A percentile compares a stretch with the other conserved stretches of the same genome.
These are phyloP conservation scores for Apus apus DNA, from an alignment of 2,113 vertebrate species.

Conservation along the genomic window DNA sequence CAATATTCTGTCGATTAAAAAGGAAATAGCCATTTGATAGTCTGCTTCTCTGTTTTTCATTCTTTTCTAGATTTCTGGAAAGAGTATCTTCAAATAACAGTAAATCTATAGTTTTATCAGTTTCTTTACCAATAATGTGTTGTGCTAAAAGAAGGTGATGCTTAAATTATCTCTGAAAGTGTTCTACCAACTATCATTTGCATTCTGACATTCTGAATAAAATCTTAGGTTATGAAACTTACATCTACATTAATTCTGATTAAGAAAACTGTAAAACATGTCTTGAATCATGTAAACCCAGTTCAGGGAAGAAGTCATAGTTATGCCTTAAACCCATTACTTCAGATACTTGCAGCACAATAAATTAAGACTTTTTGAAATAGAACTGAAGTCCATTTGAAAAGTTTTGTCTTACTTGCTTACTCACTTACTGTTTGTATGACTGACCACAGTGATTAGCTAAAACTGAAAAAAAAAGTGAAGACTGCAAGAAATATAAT, in stretches of 20 bases:
- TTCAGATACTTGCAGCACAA: background rate
- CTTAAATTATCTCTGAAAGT: background rate
- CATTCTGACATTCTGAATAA: background rate
- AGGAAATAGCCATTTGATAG: background rate
- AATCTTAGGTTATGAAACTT: background rate
- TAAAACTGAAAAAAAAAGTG: background rate
- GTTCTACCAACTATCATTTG: background rate
- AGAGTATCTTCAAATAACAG: background rate
- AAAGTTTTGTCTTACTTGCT: background rate
- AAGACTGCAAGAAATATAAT: background rate
- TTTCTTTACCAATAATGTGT: background rate
- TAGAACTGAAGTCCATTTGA: background rate
- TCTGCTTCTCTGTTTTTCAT: background rate
- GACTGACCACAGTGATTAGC: background rate
- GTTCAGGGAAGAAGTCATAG: background rate
- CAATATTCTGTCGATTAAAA: background rate
- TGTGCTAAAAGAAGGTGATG: background rate
- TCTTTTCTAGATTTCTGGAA: background rate
- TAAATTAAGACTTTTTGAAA: background rate
- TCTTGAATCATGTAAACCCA: background rate
- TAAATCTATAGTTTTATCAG: background rate
- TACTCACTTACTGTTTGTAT: background rate
- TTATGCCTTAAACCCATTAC: background rate
- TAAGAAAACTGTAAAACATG: background rate
- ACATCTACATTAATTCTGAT: background rate